phyloP scores from a whole-genome alignment of 2,797 vertebrate genomes.

The Cyprinodon diabolis region DNA sequence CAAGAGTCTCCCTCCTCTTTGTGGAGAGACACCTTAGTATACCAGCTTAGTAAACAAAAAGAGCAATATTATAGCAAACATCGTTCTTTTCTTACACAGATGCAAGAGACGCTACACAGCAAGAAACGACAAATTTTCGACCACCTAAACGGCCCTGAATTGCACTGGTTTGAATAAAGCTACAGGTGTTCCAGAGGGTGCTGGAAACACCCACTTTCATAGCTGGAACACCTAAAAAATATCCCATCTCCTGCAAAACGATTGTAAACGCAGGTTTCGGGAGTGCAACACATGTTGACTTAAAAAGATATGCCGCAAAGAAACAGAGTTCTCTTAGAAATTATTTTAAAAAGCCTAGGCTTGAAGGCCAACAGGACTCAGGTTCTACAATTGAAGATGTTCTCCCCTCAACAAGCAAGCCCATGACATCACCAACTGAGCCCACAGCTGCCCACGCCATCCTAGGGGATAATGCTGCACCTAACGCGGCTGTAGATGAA shows the following conservation, averaged over 20 bases:
- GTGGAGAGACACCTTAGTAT: slow-evolving; percentile 18
- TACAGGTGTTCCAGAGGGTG: too few species aligned
- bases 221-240: too few species aligned
- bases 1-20: slow-evolving; percentile 17
- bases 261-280: too few species aligned
- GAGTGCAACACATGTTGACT: too few species aligned
- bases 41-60: neutral
- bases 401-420: neutral
- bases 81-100: too few species aligned
- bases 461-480: neutral
- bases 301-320: neutral
- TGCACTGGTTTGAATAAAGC: too few species aligned
- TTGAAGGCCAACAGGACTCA: neutral
- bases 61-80: neutral
- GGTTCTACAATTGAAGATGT: neutral
- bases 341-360: neutral
- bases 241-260: too few species aligned
- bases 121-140: too few species aligned
- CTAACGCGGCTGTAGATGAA: neutral
- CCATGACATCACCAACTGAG: neutral
- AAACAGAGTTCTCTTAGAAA: neutral
- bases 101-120: too few species aligned
- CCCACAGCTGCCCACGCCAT: too few species aligned
- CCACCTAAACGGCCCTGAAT: too few species aligned
- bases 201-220: too few species aligned